Evolutionary conservation across 2,888 invertebrate species (phyloP).

Genomic region (Habrosyne pyritoides): DNA sequence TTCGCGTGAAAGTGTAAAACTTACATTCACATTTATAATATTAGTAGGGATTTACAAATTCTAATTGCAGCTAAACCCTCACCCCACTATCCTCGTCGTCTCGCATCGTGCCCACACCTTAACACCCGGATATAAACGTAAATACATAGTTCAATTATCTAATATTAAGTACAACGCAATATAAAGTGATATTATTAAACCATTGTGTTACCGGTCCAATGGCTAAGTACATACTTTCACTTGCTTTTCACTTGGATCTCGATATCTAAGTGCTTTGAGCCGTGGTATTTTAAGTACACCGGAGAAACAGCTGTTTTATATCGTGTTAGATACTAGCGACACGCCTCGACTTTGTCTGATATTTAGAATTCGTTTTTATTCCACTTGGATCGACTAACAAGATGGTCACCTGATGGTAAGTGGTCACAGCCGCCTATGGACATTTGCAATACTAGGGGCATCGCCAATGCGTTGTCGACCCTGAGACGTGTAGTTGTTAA

Average conservation of each 20-base stretch:
- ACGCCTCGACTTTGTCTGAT: no score
- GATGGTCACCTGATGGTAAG: no score
- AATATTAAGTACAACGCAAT: slow-evolving; percentile 14
- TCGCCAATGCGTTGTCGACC: no score
- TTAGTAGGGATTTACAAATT: no score
- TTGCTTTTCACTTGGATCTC: slow-evolving; percentile 25
- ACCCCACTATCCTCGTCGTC: not conserved
- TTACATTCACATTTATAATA: no score
- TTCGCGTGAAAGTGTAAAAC: no score
- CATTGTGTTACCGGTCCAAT: slow-evolving; percentile 52
- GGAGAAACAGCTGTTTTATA: slow-evolving; percentile 1
- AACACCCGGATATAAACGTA: slow-evolving; percentile 10
- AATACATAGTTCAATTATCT: slow-evolving; percentile 11
- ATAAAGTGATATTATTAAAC: slow-evolving; percentile 21
- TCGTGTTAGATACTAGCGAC: slow-evolving; percentile 1
- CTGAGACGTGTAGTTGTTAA: no score
- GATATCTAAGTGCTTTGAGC: slow-evolving; percentile 4
- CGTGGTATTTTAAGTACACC: slow-evolving; percentile 10
- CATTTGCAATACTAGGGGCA: no score
- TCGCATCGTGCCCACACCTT: not conserved
- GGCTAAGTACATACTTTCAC: slow-evolving; percentile 53
- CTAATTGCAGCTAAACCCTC: no score
- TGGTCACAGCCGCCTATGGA: no score
- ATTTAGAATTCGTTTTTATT: no score
- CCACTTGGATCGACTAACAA: no score